phyloP scores from a whole-genome alignment of 2,113 vertebrate genomes.

The Orycteropus afer region DNA sequence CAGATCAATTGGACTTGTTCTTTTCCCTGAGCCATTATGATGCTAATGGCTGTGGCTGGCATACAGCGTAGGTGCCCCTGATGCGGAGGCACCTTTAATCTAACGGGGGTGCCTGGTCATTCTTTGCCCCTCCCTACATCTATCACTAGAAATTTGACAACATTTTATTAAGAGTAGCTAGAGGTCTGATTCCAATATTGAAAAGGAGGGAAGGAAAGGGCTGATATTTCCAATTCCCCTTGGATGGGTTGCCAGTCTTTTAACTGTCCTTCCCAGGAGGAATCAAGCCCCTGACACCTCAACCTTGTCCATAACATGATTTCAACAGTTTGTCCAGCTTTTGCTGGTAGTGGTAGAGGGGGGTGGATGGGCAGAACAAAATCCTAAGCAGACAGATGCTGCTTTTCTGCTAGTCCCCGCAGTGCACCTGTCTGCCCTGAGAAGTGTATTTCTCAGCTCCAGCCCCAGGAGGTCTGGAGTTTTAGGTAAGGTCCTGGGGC shows the following conservation, averaged over 20 bases:
- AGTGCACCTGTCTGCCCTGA: conserved; percentile 35
- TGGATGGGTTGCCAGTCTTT: not conserved
- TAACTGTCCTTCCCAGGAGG: not conserved
- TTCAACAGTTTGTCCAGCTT: not conserved
- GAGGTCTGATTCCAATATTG: not conserved
- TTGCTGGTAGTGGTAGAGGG: no score
- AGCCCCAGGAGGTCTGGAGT: not conserved
- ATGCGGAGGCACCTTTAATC: not conserved
- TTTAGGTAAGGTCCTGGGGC: not conserved
- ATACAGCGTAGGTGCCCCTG: not conserved
- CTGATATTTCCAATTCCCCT: not conserved
- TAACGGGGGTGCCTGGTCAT: not conserved
- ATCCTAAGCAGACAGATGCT: not conserved
- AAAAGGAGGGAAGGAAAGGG: not conserved
- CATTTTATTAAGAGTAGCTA: not conserved
- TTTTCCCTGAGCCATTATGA: conserved; percentile 80
- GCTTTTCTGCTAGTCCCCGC: not conserved
- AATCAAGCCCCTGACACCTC: not conserved
- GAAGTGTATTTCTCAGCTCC: not conserved
- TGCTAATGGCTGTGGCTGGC: conserved; percentile 69
- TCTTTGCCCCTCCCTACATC: not conserved
- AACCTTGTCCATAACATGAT: not conserved
- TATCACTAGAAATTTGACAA: not conserved
- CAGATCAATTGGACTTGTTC: conserved; percentile 1
- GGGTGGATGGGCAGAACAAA: not conserved